Percentiles rank a stretch among this genome's conserved stretches.
These are phyloP conservation scores for Glyptemys insculpta DNA, from an alignment of 2,797 vertebrate species.

Conservation along the genomic window DNA sequence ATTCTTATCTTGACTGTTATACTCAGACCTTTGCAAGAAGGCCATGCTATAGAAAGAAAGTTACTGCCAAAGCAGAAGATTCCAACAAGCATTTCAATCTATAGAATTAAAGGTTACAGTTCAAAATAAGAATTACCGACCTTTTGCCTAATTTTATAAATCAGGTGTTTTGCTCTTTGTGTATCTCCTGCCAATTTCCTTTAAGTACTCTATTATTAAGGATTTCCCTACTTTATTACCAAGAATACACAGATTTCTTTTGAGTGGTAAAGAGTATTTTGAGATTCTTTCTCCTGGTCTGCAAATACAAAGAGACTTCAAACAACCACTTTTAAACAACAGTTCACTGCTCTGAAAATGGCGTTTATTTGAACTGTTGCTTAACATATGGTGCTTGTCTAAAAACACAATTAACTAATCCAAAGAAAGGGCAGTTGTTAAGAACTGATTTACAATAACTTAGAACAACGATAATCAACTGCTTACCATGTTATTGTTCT, in stretches of 20 bases:
- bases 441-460: slow-evolving; percentile 4
- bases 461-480: slow-evolving; percentile 23
- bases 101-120: background rate
- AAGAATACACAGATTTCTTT: slow-evolving; percentile 21
- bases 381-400: slow-evolving; percentile 50
- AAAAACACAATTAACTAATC: slow-evolving; percentile 37
- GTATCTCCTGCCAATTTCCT: background rate
- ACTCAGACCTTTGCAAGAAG: background rate
- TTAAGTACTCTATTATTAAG: background rate
- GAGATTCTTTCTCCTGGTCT: background rate
- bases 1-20: slow-evolving; percentile 6
- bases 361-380: slow-evolving; percentile 54
- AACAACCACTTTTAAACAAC: slow-evolving; percentile 34
- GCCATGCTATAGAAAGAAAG: background rate
- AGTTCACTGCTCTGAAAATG: background rate
- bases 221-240: background rate
- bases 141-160: background rate
- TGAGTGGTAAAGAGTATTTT: background rate
- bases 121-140: background rate
- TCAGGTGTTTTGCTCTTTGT: background rate
- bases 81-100: background rate
- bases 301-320: background rate
- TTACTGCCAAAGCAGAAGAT: background rate
- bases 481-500: background rate
- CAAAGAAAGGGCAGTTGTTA: slow-evolving; percentile 58